Percentiles rank a stretch among this genome's conserved stretches.
Evolutionary conservation across 1,140 invertebrate species (phyloP).

Genomic region (Calliphora vicina): DNA sequence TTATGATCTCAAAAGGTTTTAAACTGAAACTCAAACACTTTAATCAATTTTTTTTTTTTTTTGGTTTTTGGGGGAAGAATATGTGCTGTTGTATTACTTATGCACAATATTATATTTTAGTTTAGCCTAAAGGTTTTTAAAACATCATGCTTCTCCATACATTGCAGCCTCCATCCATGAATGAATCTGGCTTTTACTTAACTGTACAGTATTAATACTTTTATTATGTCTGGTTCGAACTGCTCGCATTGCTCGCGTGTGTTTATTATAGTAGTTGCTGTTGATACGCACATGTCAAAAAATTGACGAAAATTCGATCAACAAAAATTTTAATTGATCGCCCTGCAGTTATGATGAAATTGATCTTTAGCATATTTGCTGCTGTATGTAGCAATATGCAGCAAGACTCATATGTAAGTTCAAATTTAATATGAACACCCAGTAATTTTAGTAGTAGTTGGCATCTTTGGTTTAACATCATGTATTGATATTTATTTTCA

Average conservation of each 20-base stretch:
- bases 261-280: neutral
- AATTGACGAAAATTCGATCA: conserved; percentile 64
- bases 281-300: conserved; percentile 59
- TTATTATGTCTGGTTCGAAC: neutral
- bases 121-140: neutral
- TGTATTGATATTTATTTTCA: too few species aligned
- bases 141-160: neutral
- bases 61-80: neutral
- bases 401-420: neutral
- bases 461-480: too few species aligned
- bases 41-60: conserved; percentile 52
- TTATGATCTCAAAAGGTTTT: neutral
- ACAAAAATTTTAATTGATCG: conserved; percentile 62
- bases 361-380: conserved; percentile 46
- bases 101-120: neutral
- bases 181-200: neutral
- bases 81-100: neutral
- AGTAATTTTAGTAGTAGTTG: too few species aligned
- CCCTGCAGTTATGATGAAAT: conserved; percentile 62
- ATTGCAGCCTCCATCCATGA: neutral
- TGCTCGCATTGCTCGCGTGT: neutral
- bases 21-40: conserved; percentile 59
- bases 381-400: conserved; percentile 16
- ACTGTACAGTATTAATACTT: neutral
- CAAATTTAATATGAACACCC: too few species aligned